These are phyloP conservation scores for Portevinia maculata DNA, from an alignment of 2,888 invertebrate species.

Conservation along the genomic window DNA sequence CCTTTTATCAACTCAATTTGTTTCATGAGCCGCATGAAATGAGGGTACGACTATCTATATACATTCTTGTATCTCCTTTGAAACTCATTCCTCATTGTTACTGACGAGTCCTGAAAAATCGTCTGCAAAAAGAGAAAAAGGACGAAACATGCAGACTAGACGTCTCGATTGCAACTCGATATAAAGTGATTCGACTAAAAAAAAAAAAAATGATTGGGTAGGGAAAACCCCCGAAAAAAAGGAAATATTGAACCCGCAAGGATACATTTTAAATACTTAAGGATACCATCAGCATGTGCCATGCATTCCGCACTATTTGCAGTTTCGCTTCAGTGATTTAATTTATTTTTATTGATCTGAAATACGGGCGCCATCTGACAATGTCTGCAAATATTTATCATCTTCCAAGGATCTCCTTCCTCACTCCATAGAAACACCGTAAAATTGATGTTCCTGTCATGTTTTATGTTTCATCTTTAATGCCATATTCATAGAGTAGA, in stretches of 20 bases:
- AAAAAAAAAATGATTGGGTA: conserved; percentile 19
- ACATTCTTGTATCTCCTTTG: conserved; percentile 4
- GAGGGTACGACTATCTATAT: conserved; percentile 45
- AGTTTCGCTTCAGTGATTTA: conserved; percentile 67
- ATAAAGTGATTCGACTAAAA: conserved; percentile 50
- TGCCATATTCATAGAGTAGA: conserved; percentile 54
- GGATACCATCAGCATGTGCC: conserved; percentile 47
- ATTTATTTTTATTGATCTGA: conserved; percentile 68
- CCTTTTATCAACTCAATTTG: conserved; percentile 73
- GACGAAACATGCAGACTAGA: conserved; percentile 66
- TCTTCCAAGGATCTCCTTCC: conserved; percentile 26
- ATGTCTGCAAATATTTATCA: conserved; percentile 74
- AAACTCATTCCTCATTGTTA: conserved; percentile 54
- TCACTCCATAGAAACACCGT: background rate
- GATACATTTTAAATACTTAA: conserved; percentile 70
- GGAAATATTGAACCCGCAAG: conserved; percentile 55
- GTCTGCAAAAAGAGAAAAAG: conserved; percentile 33
- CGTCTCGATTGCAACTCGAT: conserved; percentile 74
- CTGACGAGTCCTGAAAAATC: conserved; percentile 50
- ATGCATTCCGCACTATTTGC: conserved; percentile 72
- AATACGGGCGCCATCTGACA: conserved; percentile 74
- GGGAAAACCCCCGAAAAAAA: conserved; percentile 10
- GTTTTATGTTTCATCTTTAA: conserved; percentile 52
- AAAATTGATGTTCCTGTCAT: conserved; percentile 68
- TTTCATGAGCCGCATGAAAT: conserved; percentile 73